Percentiles rank a stretch among this genome's conserved stretches.
phyloP scores from a whole-genome alignment of 2,797 vertebrate species.

The Pangasius djambal region DNA sequence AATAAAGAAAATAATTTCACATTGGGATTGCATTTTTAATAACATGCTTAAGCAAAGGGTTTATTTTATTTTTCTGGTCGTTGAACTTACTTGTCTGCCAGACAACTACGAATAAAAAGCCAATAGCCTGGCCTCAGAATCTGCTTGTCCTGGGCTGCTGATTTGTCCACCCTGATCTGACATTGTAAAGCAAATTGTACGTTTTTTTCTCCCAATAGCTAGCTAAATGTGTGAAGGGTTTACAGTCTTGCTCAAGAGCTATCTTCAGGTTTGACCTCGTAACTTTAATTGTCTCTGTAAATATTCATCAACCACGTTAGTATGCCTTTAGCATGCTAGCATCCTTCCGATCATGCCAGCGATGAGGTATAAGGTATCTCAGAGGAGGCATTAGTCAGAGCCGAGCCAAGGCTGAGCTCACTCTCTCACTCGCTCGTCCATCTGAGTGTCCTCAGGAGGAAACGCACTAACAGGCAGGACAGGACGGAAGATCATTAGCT shows the following conservation, averaged over 20 bases:
- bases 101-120: too few relatives aligned
- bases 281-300: not conserved
- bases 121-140: not conserved
- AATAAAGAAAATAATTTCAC: not conserved
- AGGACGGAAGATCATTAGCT: constrained; percentile 57
- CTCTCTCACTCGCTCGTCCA: constrained; percentile 27
- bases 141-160: not conserved
- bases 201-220: too few relatives aligned
- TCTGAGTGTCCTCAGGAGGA: constrained; percentile 35
- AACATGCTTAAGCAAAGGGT: not conserved
- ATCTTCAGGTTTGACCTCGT: not conserved
- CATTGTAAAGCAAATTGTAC: too few relatives aligned
- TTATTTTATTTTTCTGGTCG: not conserved
- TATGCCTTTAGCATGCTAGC: not conserved
- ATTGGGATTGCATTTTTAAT: not conserved
- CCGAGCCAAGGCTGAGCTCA: not conserved
- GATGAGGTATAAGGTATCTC: constrained; percentile 25
- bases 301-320: not conserved
- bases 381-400: constrained; percentile 36
- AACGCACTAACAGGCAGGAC: constrained; percentile 42
- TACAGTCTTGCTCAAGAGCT: not conserved
- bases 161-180: too few relatives aligned
- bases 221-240: too few relatives aligned
- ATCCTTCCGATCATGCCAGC: not conserved
- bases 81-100: too few relatives aligned